A percentile compares a stretch with the other conserved stretches of the same genome.
phyloP scores from a whole-genome alignment of 2,888 invertebrate genomes.

The Eristalis intricaria region DNA sequence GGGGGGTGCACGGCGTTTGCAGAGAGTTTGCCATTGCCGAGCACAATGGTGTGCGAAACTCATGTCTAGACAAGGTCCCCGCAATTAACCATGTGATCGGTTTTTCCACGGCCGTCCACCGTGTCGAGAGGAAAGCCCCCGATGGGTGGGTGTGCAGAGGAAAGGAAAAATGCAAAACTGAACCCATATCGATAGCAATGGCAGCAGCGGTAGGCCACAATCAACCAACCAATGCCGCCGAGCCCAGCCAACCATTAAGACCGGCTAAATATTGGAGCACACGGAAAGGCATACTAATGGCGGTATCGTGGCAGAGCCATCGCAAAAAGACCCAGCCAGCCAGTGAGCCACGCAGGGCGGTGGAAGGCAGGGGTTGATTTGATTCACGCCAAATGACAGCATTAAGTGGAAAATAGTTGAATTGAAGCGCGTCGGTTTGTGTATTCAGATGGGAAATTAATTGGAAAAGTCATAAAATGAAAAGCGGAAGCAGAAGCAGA shows the following conservation, averaged over 20 bases:
- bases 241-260: constrained; percentile 37
- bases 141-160: neutral
- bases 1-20: neutral
- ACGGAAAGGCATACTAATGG: constrained; percentile 18
- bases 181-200: constrained; percentile 40
- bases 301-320: neutral
- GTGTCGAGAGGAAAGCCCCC: too few species aligned
- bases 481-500: constrained; percentile 17
- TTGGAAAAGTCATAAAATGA: constrained; percentile 61
- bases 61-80: constrained; percentile 61
- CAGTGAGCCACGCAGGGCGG: too few species aligned
- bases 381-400: constrained; percentile 51
- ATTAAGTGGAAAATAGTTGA: constrained; percentile 42
- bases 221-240: constrained; percentile 41
- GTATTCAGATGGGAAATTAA: constrained; percentile 62
- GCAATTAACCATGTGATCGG: constrained; percentile 49
- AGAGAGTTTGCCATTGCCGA: neutral
- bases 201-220: constrained; percentile 30
- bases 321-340: neutral
- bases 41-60: constrained; percentile 4
- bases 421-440: constrained; percentile 36
- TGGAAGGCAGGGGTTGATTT: constrained; percentile 56
- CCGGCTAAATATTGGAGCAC: constrained; percentile 19
- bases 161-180: neutral
- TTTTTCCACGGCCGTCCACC: constrained; percentile 37